Evolutionary conservation across 2,888 invertebrate genomes (phyloP), one percentile per base, ranked within the genome.

Genomic region (Pedicia rivosa): DNA sequence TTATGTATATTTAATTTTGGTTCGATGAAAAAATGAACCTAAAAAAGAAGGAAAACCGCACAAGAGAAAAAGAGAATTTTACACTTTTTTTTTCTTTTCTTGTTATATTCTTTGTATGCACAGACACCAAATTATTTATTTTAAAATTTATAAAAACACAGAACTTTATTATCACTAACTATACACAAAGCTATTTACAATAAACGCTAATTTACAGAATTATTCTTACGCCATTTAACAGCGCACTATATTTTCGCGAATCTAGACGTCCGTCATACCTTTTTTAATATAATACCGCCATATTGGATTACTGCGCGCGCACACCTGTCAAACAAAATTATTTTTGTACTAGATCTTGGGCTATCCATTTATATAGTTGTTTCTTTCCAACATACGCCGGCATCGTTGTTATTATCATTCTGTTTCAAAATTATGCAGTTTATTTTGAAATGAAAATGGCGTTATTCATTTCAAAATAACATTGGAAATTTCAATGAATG

Each of bases 111-210:
- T 35, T 35, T 20, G 24, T 24, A 24, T 24, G 34, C 57, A 59
- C 50, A 68, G 69, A 69, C 69, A 69, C 70, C 66, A 66, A 67
- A 64, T 53, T 39, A 67, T 67, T 67, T 66, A 64, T 67, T 67
- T 14, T 29, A 20, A 9, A 12, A 20, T 20, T 20, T 20, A n/a
- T 27, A 20, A 20, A 17, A 35, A 25, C 15, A 31, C 17, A 31
- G 8, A 25, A 25, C 25, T 25, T 25, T 20, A 35, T 25, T 71
- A 71, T 65, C 67, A 72, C 73, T 73, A 72, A 72, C 73, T 74
- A 68, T 73, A 74, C 74, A 74, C 67, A 61, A 63, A 66, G 70
- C 72, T 73, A 74, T 73, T 70, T 74, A 74, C 73, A 73, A 73
- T 71, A 67, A 71, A 71, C 70, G 72, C 66, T 67, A 68, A 66